phyloP scores from a whole-genome alignment of 2,888 invertebrate genomes.

The Sphinx pinastri region DNA sequence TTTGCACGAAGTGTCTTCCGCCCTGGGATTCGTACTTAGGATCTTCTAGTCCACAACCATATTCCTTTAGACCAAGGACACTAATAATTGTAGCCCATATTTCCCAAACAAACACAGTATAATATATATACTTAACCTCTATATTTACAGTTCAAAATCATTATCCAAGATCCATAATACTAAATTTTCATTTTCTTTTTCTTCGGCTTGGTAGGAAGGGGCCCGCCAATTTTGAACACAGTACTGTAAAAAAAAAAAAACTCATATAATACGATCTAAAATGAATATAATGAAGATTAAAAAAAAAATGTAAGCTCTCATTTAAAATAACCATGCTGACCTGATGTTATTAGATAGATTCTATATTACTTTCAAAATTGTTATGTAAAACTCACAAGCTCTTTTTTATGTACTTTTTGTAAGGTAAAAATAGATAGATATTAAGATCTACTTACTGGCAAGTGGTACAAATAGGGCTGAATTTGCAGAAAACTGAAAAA shows the following conservation, averaged over 20 bases:
- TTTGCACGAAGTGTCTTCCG: no score
- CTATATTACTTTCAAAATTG: no score
- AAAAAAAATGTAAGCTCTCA: no score
- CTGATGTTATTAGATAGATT: no score
- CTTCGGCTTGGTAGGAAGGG: slow-evolving; percentile 89
- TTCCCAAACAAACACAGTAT: background rate
- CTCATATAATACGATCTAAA: background rate
- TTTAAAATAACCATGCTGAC: no score
- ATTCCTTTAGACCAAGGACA: no score
- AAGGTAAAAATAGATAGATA: background rate
- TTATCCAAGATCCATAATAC: background rate
- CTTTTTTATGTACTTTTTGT: background rate
- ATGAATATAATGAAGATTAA: background rate
- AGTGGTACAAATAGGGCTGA: slow-evolving; percentile 98
- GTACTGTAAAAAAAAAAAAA: slow-evolving; percentile 86
- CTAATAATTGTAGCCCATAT: no score
- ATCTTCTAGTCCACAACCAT: no score
- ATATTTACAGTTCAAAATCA: slow-evolving; percentile 22
- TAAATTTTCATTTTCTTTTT: slow-evolving; percentile 90
- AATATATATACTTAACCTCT: slow-evolving; percentile 14
- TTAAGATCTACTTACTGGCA: slow-evolving; percentile 91
- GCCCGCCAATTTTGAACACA: slow-evolving; percentile 94
- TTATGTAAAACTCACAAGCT: no score
- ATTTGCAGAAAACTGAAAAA: slow-evolving; percentile 96
- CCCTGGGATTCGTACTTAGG: no score